These are phyloP conservation scores for Triplophysa tibetana DNA, from an alignment of 2,113 vertebrate species.

Conservation along the genomic window DNA sequence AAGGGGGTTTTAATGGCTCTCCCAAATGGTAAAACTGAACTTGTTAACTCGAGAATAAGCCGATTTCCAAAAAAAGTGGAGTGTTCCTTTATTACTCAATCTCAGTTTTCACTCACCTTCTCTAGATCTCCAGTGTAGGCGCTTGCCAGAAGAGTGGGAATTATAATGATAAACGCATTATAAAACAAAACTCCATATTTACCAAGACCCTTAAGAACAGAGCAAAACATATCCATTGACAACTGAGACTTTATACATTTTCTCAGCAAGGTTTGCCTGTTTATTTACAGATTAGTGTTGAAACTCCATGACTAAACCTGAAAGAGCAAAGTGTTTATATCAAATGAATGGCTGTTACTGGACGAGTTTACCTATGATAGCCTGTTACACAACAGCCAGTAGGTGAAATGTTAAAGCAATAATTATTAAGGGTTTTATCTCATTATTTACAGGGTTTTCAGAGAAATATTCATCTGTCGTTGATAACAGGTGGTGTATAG, in stretches of 20 bases:
- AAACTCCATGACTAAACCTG: no score
- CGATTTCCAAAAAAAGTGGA: no score
- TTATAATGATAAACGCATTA: constrained; percentile 86
- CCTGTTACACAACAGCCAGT: not conserved
- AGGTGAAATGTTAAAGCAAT: not conserved
- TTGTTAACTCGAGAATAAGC: no score
- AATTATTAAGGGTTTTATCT: not conserved
- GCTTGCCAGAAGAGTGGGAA: constrained; percentile 82
- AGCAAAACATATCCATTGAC: not conserved
- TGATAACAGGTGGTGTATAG: not conserved
- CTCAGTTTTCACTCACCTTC: constrained; percentile 67
- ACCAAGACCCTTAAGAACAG: constrained; percentile 78
- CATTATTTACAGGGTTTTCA: not conserved
- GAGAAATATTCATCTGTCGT: not conserved
- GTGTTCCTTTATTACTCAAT: not conserved
- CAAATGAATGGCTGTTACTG: not conserved
- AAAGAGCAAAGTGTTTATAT: not conserved
- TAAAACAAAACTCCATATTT: constrained; percentile 92
- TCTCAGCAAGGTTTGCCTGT: not conserved
- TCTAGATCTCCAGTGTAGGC: constrained; percentile 83
- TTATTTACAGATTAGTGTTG: not conserved
- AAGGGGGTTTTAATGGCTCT: no score
- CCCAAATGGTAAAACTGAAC: no score
- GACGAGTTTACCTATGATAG: not conserved
- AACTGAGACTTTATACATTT: not conserved